A percentile compares a stretch with the other conserved stretches of the same genome.
These are phyloP conservation scores for Formica aserva DNA, from an alignment of 2,888 invertebrate species.

Conservation along the genomic window DNA sequence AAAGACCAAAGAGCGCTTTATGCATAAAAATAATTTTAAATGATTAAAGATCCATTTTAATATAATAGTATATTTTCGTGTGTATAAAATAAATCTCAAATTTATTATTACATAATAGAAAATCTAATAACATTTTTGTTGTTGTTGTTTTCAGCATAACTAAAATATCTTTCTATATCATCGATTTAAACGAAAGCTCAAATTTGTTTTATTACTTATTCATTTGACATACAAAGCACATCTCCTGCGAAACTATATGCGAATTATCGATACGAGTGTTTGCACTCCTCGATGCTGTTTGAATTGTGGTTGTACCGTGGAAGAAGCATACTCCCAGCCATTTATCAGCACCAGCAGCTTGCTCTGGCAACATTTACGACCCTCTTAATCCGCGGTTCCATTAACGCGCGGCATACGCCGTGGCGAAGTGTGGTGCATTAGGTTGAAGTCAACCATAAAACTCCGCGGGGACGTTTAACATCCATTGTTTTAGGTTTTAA, in stretches of 20 bases:
- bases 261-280: constrained; percentile 51
- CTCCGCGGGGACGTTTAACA: constrained; percentile 65
- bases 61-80: not conserved
- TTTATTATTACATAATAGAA: not conserved
- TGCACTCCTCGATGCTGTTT: constrained; percentile 46
- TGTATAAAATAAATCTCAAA: not conserved
- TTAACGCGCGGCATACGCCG: constrained; percentile 68
- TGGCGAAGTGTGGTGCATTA: constrained; percentile 71
- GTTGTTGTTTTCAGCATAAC: not conserved
- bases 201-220: not conserved
- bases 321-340: constrained; percentile 60
- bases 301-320: constrained; percentile 37
- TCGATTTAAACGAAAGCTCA: not conserved
- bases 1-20: not conserved
- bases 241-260: not conserved
- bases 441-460: constrained; percentile 70
- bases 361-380: constrained; percentile 74
- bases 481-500: constrained; percentile 63
- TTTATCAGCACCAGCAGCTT: constrained; percentile 73
- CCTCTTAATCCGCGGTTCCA: constrained; percentile 78
- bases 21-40: not conserved
- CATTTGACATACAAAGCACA: not conserved
- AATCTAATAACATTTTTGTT: not conserved
- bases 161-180: not conserved
- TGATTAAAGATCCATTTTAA: not conserved